Percentiles rank a stretch among this genome's conserved stretches.
phyloP scores from a whole-genome alignment of 2,888 invertebrate genomes.

The Pyrocoelia pectoralis region DNA sequence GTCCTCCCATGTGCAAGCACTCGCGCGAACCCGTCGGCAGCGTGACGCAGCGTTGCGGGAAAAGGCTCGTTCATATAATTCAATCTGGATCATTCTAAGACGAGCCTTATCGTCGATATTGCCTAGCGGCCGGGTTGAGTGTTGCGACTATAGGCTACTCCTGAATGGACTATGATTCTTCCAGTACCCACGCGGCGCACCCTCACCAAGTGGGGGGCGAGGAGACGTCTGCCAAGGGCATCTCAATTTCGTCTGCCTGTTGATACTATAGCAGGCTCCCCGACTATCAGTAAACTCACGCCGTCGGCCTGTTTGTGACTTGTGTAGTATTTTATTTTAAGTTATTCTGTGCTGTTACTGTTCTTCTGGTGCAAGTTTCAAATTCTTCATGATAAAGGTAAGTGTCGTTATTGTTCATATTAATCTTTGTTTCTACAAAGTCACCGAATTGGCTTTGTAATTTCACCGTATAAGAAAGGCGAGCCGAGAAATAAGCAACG shows the following conservation, averaged over 20 bases:
- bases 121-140: background rate
- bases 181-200: background rate
- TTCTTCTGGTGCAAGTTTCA: background rate
- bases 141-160: background rate
- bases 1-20: no score
- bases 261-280: background rate
- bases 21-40: no score
- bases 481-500: no score
- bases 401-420: conserved; percentile 3
- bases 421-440: background rate
- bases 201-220: background rate
- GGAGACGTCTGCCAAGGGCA: background rate
- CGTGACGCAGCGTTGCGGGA: no score
- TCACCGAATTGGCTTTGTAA: background rate
- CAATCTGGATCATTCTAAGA: no score
- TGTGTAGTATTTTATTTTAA: conserved; percentile 1
- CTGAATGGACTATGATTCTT: no score
- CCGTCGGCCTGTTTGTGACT: conserved; percentile 2
- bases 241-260: background rate
- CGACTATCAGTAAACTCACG: conserved; percentile 2
- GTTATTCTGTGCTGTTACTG: background rate
- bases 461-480: no score
- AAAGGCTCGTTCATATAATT: background rate
- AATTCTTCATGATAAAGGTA: conserved; percentile 1
- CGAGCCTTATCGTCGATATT: background rate